These are phyloP conservation scores for Apis cerana DNA, from an alignment of 1,140 invertebrate genomes.

Conservation along the genomic window DNA sequence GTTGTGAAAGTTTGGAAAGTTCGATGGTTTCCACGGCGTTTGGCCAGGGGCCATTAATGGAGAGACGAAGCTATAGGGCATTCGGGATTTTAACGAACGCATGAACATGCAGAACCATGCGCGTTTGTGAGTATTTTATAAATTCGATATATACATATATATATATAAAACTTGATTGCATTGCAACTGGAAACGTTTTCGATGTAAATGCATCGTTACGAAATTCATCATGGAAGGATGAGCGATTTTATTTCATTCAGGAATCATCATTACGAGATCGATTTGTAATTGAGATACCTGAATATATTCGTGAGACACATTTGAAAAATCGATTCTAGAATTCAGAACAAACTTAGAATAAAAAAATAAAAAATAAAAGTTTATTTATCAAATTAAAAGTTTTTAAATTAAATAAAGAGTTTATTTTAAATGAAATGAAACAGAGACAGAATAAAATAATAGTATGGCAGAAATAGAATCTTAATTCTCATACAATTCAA, in stretches of 20 bases:
- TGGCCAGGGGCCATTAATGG: constrained; percentile 29
- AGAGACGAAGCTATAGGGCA: neutral
- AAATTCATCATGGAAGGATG: neutral
- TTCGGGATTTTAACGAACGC: neutral
- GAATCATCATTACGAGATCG: constrained; percentile 37
- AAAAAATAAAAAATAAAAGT: too few relatives aligned
- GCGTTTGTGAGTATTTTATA: constrained; percentile 26
- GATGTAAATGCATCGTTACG: constrained; percentile 37
- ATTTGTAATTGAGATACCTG: constrained; percentile 26
- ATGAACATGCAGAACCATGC: neutral
- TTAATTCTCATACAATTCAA: too few relatives aligned
- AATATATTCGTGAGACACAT: too few relatives aligned
- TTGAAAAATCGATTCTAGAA: too few relatives aligned
- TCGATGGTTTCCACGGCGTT: constrained; percentile 34
- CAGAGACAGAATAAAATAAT: too few relatives aligned
- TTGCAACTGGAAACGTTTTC: constrained; percentile 20
- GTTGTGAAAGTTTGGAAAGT: constrained; percentile 47
- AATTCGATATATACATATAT: constrained; percentile 20
- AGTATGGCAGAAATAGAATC: too few relatives aligned
- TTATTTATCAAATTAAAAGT: too few relatives aligned
- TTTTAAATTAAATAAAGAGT: too few relatives aligned
- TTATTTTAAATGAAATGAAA: too few relatives aligned
- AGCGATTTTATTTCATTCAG: neutral
- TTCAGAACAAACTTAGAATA: too few relatives aligned
- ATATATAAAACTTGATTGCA: constrained; percentile 17